Percentiles rank a stretch among this genome's conserved stretches.
Conservation (phyloP, 2,888 invertebrate genomes). For the Drosophila maculinotata region DNA sequence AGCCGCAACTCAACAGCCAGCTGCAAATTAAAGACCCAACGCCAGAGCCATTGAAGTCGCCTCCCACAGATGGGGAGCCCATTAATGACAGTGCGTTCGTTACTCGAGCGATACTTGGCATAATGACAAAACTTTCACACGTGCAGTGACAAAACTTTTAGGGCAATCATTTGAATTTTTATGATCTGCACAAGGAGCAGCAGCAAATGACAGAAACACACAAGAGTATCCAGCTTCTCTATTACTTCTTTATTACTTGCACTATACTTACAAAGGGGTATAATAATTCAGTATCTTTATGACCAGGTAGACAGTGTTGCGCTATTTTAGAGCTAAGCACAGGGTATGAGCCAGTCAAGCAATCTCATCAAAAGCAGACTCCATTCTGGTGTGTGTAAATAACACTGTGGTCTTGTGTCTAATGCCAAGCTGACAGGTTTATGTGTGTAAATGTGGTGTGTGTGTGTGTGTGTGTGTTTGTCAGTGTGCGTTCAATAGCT, state of each 20-base stretch:
- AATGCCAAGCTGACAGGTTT: slow-evolving; percentile 75
- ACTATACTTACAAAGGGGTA: not conserved
- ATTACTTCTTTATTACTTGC: too few species aligned
- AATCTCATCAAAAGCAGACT: not conserved
- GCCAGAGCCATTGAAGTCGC: slow-evolving; percentile 14
- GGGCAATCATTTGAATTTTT: slow-evolving; percentile 80
- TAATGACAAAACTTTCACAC: slow-evolving; percentile 76
- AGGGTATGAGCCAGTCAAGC: slow-evolving; percentile 22
- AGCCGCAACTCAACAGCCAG: slow-evolving; percentile 7
- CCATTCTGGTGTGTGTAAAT: slow-evolving; percentile 55
- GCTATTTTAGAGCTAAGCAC: too few species aligned
- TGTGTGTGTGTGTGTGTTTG: slow-evolving; percentile 17
- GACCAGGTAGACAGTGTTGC: too few species aligned
- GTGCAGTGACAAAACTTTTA: slow-evolving; percentile 54
- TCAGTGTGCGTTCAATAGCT: slow-evolving; percentile 54
- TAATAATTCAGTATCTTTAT: too few species aligned
- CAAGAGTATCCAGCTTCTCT: not conserved
- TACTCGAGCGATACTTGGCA: slow-evolving; percentile 54
- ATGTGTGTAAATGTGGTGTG: slow-evolving; percentile 44
- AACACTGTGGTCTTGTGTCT: slow-evolving; percentile 74
- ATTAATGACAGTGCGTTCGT: slow-evolving; percentile 66
- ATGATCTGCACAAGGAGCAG: slow-evolving; percentile 57
- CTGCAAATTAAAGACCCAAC: slow-evolving; percentile 21
- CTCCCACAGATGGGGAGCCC: slow-evolving; percentile 30
- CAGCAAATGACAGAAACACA: slow-evolving; percentile 18